Conservation (phyloP, 1,140 invertebrate species). For the Triops longicaudatus region DNA sequence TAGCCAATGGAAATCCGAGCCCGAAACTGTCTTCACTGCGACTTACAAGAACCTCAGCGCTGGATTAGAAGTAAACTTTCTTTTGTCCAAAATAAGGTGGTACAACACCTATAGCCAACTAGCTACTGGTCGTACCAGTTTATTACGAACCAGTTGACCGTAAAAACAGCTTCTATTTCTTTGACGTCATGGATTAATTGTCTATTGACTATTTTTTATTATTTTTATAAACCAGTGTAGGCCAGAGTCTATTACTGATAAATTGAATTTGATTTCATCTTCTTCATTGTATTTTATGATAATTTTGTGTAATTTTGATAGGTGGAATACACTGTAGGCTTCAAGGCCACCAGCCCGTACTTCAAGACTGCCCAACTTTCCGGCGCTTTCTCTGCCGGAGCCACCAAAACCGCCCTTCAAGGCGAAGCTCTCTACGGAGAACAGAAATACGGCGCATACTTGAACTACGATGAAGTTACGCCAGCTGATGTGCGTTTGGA, state of each 20-base stretch:
- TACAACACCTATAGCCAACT: no score
- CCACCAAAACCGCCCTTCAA: conserved; percentile 14
- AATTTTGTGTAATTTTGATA: not conserved
- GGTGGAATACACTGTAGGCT: conserved; percentile 14
- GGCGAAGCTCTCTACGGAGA: conserved; percentile 19
- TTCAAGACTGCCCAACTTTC: conserved; percentile 2
- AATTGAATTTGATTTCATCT: no score
- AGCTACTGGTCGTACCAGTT: no score
- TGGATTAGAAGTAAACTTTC: not conserved
- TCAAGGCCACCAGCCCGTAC: conserved; percentile 12
- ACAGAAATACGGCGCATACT: not conserved
- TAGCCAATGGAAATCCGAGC: conserved; percentile 1
- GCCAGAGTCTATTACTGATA: no score
- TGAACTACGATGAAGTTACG: conserved; percentile 15
- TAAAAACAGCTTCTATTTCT: no score
- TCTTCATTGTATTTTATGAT: not conserved
- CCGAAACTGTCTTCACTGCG: conserved; percentile 7
- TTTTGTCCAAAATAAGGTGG: no score
- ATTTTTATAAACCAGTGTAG: no score
- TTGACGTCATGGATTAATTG: no score
- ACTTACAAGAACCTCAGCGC: conserved; percentile 21
- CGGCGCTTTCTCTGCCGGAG: not conserved
- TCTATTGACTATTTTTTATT: no score
- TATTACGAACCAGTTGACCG: no score
- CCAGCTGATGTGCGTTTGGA: not conserved